A percentile compares a stretch with the other conserved stretches of the same genome.
Evolutionary conservation across 2,888 invertebrate species (phyloP).

Genomic region (Microctonus hyperodae): DNA sequence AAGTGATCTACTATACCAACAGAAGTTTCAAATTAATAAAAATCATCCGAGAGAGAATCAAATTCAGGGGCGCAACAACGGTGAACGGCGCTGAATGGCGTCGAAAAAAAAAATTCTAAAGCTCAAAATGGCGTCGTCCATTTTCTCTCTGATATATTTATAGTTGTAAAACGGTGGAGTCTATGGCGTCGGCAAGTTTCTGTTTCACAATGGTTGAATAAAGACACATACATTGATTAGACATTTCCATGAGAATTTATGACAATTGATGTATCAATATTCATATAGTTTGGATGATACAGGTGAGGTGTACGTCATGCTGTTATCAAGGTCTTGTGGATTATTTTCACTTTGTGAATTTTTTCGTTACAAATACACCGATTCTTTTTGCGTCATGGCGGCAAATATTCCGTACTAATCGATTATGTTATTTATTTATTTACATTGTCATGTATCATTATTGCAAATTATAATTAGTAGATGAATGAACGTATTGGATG

Average conservation of each 20-base stretch:
- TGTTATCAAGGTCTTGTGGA: conserved; percentile 1
- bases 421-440: conserved; percentile 27
- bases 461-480: background rate
- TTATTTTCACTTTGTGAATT: conserved; percentile 1
- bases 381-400: conserved; percentile 46
- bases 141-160: background rate
- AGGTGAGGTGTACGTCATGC: conserved; percentile 40
- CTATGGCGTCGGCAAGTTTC: conserved; percentile 52
- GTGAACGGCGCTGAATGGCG: background rate
- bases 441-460: conserved; percentile 12
- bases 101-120: background rate
- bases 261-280: conserved; percentile 41
- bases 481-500: too few species aligned
- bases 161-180: conserved; percentile 3
- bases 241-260: conserved; percentile 28
- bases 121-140: conserved; percentile 1
- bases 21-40: too few species aligned
- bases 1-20: too few species aligned
- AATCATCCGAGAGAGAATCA: too few species aligned
- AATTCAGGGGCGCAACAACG: too few species aligned
- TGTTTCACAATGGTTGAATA: conserved; percentile 42
- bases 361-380: conserved; percentile 1
- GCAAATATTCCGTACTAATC: conserved; percentile 45
- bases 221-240: conserved; percentile 18
- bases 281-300: conserved; percentile 38